Base-by-base conservation (phyloP, 2,888 invertebrate genomes). In the Cephus nigrinus region DNA sequence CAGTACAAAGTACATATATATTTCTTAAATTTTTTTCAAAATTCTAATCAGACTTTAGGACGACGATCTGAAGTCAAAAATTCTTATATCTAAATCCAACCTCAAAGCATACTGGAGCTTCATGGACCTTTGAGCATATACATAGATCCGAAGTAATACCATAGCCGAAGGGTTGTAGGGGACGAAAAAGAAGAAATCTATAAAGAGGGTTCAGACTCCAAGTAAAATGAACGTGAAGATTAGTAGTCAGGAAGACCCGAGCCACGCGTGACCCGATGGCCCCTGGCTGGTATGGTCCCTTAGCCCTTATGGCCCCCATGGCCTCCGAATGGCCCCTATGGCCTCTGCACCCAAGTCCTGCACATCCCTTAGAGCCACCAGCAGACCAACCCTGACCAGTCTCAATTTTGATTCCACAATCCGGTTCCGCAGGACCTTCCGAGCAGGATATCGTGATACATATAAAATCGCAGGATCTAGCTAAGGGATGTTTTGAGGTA, bases 381-480 rank as follows among this genome's bases (percentile, higher is more conserved):
- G 73, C 69, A 80, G 79, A 80, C 4, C 32, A 4, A 87, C 88
- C 90, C 87, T 89, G 90, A 91, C 90, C 90, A 91, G 89, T 90
- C 90, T 89, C 90, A 90, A 90, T 81, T 84, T 87, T 84, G 86
- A 86, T 88, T 86, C 84, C 82, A 82, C 81, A 81, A 86, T 84
- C 89, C 84, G 86, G 87, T 89, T 86, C 77, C 69, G 76, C 78
- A 36, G 74, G 9, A 55, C 55, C 23, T 23, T 23, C 23, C 9
- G 9, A 55, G 55, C 23, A 55, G 9, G 3, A 9, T 9, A 55
- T 55, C 55, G 23, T 0, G 55, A 55, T 55, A 23, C 55, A 9
- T 55, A 55, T 0, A 23, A 55, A 55, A 55, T 23, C 55, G 23
- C 9, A 55, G 23, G 2, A 23, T 55, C 55, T 1, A 55, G 55